A percentile compares a stretch with the other conserved stretches of the same genome.
Conservation (phyloP, 2,113 vertebrate genomes). For the Coturnix japonica region DNA sequence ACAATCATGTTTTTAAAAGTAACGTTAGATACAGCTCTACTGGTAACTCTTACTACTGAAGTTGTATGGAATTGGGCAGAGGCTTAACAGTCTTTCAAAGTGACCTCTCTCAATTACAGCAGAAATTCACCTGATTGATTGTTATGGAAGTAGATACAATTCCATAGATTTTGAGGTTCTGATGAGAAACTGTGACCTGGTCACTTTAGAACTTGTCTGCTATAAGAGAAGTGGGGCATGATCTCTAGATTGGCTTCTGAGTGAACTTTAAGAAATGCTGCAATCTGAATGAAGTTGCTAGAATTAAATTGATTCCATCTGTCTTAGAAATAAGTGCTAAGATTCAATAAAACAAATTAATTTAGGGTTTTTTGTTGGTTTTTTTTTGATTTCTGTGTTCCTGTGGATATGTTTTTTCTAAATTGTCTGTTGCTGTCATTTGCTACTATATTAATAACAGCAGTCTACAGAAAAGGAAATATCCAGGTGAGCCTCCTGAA, state of each 20-base stretch:
- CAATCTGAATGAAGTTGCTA: not conserved
- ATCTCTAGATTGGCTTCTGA: not conserved
- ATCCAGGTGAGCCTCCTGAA: not conserved
- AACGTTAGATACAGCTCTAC: not conserved
- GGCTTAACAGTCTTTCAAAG: not conserved
- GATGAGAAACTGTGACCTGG: not conserved
- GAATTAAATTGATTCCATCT: not conserved
- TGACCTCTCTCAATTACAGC: not conserved
- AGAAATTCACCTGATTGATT: not conserved
- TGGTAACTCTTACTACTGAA: not conserved
- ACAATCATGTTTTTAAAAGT: not conserved
- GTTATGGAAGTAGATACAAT: not conserved
- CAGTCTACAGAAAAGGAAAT: not conserved
- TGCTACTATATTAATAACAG: not conserved
- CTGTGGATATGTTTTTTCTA: not conserved
- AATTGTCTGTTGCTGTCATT: not conserved
- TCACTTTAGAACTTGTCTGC: not conserved
- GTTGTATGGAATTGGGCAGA: not conserved
- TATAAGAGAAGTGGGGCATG: not conserved
- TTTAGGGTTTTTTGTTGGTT: not conserved
- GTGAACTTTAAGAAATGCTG: not conserved
- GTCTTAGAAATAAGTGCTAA: not conserved
- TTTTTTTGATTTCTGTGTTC: not conserved
- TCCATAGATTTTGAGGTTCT: not conserved
- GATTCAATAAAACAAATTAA: not conserved